Base-by-base conservation (phyloP, 2,888 invertebrate species). In the Mongoloraphidia duomilia region DNA sequence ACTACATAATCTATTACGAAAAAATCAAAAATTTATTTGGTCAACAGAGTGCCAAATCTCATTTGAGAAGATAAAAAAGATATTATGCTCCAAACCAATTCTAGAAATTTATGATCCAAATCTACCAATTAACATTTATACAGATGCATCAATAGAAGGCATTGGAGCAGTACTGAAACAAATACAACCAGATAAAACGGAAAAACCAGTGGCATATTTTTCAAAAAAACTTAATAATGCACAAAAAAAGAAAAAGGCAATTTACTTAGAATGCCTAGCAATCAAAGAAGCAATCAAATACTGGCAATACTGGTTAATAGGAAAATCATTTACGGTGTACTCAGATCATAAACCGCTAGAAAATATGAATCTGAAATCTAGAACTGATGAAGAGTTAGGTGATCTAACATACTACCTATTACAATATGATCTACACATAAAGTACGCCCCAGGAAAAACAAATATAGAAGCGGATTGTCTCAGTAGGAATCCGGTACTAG, bases 311-410 rank as follows among this genome's bases (percentile, higher is more conserved):
- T 38, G 38, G 38, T 12, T 38, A 38, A 38, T 38, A n/a, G 38
- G 38, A 12, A 38, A 12, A 38, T n/a, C 11, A 38, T 38, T 38
- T 38, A 12, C 11, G 12, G 11, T 38, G 12, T 38, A 38, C 38
- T 38, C 38, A n/a, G 38, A 38, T 4, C 38, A 38, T 38, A 38
- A 38, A 38, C 38, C 53, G 2, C 44, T 56, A 33, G 55, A 57
- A 44, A 53, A 51, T 36, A 49, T 58, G 50, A 59, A 59, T 6
- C 49, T 59, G 13, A 56, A 57, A 51, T 17, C 53, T 13, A 54
- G 56, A 38, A 55, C 56, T 8, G 57, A 60, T 14, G 55, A 58
- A 51, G 57, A 59, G 52, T 33, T 60, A 34, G 57, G 56, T 8
- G 54, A 57, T 14, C 9, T 58, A 10, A 55, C 49, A 26, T 41